Evolutionary conservation across 1,140 invertebrate genomes (phyloP), one percentile per base, ranked within the genome.

Genomic region (Holcopasites calliopsidis): DNA sequence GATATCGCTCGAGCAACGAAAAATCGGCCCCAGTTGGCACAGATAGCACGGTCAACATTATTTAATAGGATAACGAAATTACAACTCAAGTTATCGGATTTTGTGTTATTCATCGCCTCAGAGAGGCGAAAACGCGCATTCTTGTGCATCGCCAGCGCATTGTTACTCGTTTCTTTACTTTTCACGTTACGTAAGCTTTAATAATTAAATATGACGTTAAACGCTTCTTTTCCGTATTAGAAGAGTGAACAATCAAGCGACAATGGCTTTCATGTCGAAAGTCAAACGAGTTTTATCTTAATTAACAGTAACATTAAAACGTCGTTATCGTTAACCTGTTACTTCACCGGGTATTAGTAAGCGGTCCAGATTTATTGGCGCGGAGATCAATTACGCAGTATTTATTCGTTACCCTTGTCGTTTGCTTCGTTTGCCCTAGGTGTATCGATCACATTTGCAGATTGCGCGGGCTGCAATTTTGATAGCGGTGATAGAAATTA

Each of bases 1-100:
- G 13, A 21, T 76, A 52, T 75, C 73, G 54, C 8, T 4, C 28
- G n/a, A 38, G 10, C 13, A 13, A 66, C 40, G 33, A 69, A 57
- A 55, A 75, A 35, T 60, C 38, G 4, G 21, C 0, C 28, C 16
- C 21, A 16, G 21, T 18, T 28, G 61, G 26, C 60, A 33, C 52
- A 18, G 33, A 68, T 68, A 69, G 2, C 54, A 4, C n/a, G 28
- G 57, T 60, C n/a, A n/a, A 40, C 23, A 28, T 75, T 49, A 49
- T 49, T 69, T 69, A 69, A 50, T 47, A 11, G 38, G 65, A 69
- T 49, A 75, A 75, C 26, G 18, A 31, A 28, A n/a, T 50, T 58
- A 33, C 21, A 2, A 13, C 7, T n/a, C 23, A 33, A 57, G 54
- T 58, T 50, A 69, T 69, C 42, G 26, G 33, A 23, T 18, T 33